phyloP scores from a whole-genome alignment of 2,888 invertebrate species.

The Lepidonotus clava region DNA sequence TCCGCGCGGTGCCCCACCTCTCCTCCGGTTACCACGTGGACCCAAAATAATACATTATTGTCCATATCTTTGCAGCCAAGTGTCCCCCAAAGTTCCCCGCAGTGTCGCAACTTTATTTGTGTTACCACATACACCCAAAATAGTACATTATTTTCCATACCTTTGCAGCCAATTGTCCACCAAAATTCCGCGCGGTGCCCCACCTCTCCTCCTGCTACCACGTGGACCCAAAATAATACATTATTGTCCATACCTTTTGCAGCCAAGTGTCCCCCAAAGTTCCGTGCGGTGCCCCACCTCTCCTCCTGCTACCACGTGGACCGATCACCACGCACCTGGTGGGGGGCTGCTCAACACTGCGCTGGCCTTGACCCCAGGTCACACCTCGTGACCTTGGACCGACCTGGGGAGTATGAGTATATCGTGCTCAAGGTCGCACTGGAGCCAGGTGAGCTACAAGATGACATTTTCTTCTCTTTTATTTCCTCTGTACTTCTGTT shows the following conservation, averaged over 20 bases:
- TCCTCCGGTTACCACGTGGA: no score
- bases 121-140: no score
- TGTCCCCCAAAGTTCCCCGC: no score
- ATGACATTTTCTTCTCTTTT: no score
- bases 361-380: neutral
- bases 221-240: no score
- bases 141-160: neutral
- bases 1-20: no score
- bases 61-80: no score
- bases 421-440: constrained; percentile 28
- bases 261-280: constrained; percentile 3
- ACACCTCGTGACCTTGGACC: constrained; percentile 49
- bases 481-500: no score
- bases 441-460: constrained; percentile 43
- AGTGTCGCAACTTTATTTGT: no score
- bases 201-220: constrained; percentile 43
- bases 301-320: constrained; percentile 50
- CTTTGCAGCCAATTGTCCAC: constrained; percentile 2
- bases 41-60: no score
- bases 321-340: neutral
- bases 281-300: constrained; percentile 1
- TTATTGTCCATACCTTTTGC: neutral
- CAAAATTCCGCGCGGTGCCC: neutral
- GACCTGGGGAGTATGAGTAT: constrained; percentile 33
- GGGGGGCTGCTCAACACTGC: constrained; percentile 32